A percentile compares a stretch with the other conserved stretches of the same genome.
Evolutionary conservation across 2,888 invertebrate genomes (phyloP).

Genomic region (Trachelus tabidus): DNA sequence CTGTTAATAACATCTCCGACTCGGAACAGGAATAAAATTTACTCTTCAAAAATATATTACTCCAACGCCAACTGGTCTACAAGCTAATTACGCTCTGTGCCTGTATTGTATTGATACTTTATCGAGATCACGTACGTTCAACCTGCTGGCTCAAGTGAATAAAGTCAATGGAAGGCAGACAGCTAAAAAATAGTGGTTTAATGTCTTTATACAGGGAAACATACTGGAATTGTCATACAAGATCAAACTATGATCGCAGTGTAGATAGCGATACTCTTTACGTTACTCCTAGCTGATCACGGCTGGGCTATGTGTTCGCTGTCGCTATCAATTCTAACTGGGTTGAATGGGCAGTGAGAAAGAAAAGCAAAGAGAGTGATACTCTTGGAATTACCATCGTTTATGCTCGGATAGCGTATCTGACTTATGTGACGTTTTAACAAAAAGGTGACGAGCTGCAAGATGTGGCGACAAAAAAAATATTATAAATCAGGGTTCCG

Average conservation of each 20-base stretch:
- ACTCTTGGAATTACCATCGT: background rate
- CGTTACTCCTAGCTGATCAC: background rate
- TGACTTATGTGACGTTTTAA: conserved; percentile 8
- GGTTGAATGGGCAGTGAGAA: background rate
- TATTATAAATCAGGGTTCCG: conserved; percentile 5
- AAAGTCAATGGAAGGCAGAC: background rate
- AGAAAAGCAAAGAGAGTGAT: background rate
- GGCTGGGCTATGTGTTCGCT: background rate
- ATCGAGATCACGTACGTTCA: conserved; percentile 8
- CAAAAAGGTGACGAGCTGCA: conserved; percentile 22
- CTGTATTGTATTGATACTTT: background rate
- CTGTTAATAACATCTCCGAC: background rate
- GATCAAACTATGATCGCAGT: background rate
- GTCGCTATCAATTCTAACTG: background rate
- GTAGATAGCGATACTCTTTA: background rate
- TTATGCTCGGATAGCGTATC: background rate
- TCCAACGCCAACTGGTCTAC: background rate
- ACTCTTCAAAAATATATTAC: background rate
- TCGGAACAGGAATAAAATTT: background rate
- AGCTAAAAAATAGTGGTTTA: background rate
- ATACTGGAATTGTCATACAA: background rate
- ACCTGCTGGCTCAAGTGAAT: background rate
- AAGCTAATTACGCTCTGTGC: background rate
- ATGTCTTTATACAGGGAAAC: background rate
- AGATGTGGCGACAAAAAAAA: background rate